These are phyloP conservation scores for Pygoscelis adeliae DNA, from an alignment of 2,113 vertebrate species.

Conservation along the genomic window DNA sequence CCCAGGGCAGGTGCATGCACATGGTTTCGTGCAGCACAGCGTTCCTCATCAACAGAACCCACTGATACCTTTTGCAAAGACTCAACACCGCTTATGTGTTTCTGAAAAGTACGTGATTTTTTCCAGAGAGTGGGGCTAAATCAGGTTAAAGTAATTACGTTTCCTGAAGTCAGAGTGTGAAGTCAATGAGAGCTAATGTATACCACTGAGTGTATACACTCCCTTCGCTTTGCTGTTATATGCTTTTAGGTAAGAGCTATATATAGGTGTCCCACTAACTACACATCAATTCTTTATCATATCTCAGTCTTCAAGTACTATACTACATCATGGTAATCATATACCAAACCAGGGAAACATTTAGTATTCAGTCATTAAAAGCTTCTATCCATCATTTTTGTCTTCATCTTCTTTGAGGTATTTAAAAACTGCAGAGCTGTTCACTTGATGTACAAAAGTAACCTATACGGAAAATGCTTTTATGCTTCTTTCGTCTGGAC, in stretches of 20 bases:
- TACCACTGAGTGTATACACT: background rate
- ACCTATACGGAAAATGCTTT: background rate
- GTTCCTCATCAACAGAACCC: background rate
- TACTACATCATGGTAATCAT: background rate
- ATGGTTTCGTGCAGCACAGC: accelerated
- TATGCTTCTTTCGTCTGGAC: background rate
- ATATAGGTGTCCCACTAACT: conserved; percentile 25
- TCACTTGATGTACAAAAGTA: background rate
- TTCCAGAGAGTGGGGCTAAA: background rate
- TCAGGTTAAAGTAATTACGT: conserved; percentile 1
- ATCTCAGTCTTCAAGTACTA: background rate
- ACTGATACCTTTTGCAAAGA: background rate
- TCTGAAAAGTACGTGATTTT: background rate
- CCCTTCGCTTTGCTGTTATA: background rate
- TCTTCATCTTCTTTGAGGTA: background rate
- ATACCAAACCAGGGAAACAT: background rate
- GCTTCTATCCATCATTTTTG: background rate
- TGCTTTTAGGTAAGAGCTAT: conserved; percentile 32
- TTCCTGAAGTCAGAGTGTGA: background rate
- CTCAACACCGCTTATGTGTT: accelerated
- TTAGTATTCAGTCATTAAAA: background rate
- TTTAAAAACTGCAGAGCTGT: background rate
- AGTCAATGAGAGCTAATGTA: background rate
- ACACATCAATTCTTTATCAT: conserved; percentile 52
- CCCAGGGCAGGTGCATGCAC: background rate